Base-by-base conservation (phyloP, 1,140 invertebrate genomes). In the Sycobia sp. region DNA sequence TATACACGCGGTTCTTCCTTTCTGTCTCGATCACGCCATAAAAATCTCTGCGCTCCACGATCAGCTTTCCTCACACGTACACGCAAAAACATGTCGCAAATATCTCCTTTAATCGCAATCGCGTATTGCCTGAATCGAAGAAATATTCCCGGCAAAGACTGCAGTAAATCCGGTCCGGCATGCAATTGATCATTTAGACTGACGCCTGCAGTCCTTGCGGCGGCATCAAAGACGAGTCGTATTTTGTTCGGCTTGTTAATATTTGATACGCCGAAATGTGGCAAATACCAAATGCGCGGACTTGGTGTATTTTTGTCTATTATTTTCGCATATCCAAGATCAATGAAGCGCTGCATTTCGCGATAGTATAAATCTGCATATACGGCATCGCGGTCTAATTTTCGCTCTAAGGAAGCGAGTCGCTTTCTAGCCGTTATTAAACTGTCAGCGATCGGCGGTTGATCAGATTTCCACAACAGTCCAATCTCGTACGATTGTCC, bases 341-440 rank as follows among this genome's bases (percentile, higher is more conserved):
- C 54, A 14, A 56, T 44, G 4, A 56, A 56, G 3, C 54, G 22
- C 4, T 22, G 7, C 41, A 56, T 56, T 32, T 56, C 54, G 9
- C 5, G 23, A 14, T 57, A 57, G n/a, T 57, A 57, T 7, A 46
- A 11, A 14, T 0, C 4, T 7, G 41, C 41, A 29, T 34, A 57
- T 8, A 20, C 3, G 3, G 8, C 1, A 25, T 47, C 43, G 0
- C 43, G 25, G 36, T 57, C 55, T 23, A 57, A 23, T 36, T 36
- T 32, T n/a, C 14, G 13, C 25, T 57, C 55, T n/a, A 57, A 23
- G 2, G 41, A 34, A 13, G 8, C 3, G 2, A 57, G 29, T n/a
- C 55, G 25, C 14, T 36, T 57, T 3, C 20, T 1, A 20, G 54
- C 54, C 0, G 41, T 56, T 1, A n/a, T 2, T 1, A 5, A 5